Percentiles rank a stretch among this genome's conserved stretches.
These are phyloP conservation scores for Cryptoprocta ferox DNA, from an alignment of 2,797 vertebrate species.

Conservation along the genomic window DNA sequence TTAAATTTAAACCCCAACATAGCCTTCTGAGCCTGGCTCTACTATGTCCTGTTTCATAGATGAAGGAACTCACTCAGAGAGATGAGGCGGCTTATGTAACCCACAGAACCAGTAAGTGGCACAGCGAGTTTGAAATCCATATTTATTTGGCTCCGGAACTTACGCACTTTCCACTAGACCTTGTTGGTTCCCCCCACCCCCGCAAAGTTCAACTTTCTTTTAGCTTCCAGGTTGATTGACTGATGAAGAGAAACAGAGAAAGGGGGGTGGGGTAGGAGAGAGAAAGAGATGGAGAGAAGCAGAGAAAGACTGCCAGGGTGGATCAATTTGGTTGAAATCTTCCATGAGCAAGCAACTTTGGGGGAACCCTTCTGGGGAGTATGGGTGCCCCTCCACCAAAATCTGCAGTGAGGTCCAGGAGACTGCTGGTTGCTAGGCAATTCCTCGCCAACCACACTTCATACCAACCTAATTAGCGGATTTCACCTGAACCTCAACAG, in stretches of 20 bases:
- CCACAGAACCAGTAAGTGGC: not conserved
- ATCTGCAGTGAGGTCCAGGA: conserved; percentile 43
- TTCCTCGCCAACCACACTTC: conserved; percentile 49
- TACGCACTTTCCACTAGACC: not conserved
- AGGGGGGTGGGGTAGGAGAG: not conserved
- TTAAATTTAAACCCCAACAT: not conserved
- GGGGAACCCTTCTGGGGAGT: not conserved
- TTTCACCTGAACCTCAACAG: conserved; percentile 73
- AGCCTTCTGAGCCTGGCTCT: not conserved
- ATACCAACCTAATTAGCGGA: conserved; percentile 74
- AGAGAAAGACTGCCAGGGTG: not conserved
- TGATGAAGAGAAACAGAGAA: not conserved
- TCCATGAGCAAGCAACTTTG: conserved; percentile 40
- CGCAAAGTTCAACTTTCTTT: conserved; percentile 19
- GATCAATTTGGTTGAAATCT: not conserved
- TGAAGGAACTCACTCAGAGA: conserved; percentile 15
- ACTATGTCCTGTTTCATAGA: not conserved
- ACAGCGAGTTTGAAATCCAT: not conserved
- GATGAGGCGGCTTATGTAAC: not conserved
- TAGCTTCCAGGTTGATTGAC: not conserved
- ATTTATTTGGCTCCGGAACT: conserved; percentile 3
- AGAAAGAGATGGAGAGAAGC: not conserved
- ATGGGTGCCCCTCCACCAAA: conserved; percentile 16
- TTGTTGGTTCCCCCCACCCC: not conserved
- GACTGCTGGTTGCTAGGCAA: conserved; percentile 78